Evolutionary conservation across 2,888 invertebrate species (phyloP).

Genomic region (Phaonia tiefii): DNA sequence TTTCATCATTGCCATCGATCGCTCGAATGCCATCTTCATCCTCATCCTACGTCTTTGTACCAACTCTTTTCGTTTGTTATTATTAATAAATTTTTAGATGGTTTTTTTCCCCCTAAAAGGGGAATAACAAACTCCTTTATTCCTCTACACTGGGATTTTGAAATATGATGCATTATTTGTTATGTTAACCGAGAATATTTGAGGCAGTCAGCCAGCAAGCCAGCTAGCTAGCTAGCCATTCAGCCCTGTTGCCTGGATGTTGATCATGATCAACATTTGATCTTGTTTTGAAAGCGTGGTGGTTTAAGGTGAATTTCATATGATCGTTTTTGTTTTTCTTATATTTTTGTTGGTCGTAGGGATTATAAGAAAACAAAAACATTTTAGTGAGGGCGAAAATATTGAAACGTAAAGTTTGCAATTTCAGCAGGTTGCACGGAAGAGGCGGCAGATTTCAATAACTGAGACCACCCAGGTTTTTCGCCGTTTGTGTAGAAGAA

Average conservation of each 20-base stretch:
- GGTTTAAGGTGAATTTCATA: slow-evolving; percentile 65
- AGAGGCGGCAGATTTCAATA: not conserved
- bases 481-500: too few species aligned
- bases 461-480: slow-evolving; percentile 21
- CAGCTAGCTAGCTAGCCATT: not conserved
- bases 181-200: not conserved
- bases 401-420: slow-evolving; percentile 43
- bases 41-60: too few species aligned
- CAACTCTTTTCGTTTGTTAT: not conserved
- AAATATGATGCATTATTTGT: slow-evolving; percentile 36
- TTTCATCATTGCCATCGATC: slow-evolving; percentile 23
- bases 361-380: slow-evolving; percentile 24
- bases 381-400: slow-evolving; percentile 15
- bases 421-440: slow-evolving; percentile 55
- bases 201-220: not conserved
- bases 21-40: not conserved
- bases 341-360: slow-evolving; percentile 10
- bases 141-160: not conserved
- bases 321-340: slow-evolving; percentile 44
- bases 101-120: too few species aligned
- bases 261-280: not conserved
- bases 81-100: not conserved
- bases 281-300: slow-evolving; percentile 39
- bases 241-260: too few species aligned
- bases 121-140: not conserved